Evolutionary conservation across 2,888 invertebrate genomes (phyloP).

Genomic region (Salpingus planirostris): DNA sequence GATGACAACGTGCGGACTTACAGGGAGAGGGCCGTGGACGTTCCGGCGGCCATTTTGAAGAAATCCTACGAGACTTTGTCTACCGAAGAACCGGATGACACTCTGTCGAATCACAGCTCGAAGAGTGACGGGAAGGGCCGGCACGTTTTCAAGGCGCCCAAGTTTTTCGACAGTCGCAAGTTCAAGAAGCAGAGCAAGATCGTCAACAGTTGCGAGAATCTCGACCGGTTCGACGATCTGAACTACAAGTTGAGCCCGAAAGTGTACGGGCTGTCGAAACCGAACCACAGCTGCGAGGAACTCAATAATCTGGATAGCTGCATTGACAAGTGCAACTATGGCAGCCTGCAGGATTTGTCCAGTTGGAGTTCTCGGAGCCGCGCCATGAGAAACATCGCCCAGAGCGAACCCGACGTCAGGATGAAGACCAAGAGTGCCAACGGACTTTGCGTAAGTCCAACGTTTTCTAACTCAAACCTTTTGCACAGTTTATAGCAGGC

Average conservation of each 20-base stretch:
- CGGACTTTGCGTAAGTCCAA: no score
- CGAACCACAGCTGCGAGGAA: slow-evolving; percentile 37
- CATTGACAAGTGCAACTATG: slow-evolving; percentile 44
- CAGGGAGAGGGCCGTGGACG: slow-evolving; percentile 37
- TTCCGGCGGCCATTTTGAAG: slow-evolving; percentile 24
- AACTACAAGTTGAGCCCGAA: slow-evolving; percentile 56
- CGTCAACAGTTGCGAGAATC: slow-evolving; percentile 34
- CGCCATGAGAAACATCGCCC: slow-evolving; percentile 35
- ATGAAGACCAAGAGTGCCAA: no score
- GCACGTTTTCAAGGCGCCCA: slow-evolving; percentile 35
- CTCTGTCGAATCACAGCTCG: slow-evolving; percentile 51
- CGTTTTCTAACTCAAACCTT: no score
- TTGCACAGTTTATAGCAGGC: no score
- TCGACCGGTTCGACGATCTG: slow-evolving; percentile 31
- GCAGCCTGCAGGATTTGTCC: slow-evolving; percentile 58
- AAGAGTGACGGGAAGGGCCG: slow-evolving; percentile 42
- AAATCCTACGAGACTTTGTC: slow-evolving; percentile 26
- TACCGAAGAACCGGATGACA: slow-evolving; percentile 42
- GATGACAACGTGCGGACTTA: slow-evolving; percentile 27
- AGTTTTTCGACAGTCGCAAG: slow-evolving; percentile 28
- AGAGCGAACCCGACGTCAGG: slow-evolving; percentile 60
- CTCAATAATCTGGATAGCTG: slow-evolving; percentile 30
- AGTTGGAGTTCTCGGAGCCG: slow-evolving; percentile 19
- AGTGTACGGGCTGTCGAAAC: slow-evolving; percentile 48
- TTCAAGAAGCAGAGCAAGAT: slow-evolving; percentile 27